A percentile compares a stretch with the other conserved stretches of the same genome.
Conservation (phyloP, 2,888 invertebrate species). For the Lasioglossum zephyrum region DNA sequence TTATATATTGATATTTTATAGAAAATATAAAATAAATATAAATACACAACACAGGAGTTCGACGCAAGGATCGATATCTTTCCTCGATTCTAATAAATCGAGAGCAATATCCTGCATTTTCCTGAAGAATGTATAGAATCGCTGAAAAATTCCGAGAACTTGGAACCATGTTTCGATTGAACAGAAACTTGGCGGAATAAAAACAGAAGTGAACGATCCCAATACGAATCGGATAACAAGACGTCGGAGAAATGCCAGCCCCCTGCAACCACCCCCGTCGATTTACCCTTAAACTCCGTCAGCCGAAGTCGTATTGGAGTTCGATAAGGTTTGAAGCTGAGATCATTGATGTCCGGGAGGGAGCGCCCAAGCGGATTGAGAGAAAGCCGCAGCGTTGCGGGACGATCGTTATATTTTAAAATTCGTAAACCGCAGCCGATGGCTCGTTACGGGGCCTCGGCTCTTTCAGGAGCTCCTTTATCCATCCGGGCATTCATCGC, state of each 20-base stretch:
- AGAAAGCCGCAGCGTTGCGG: not conserved
- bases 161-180: not conserved
- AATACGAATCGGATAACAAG: not conserved
- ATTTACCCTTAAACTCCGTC: not conserved
- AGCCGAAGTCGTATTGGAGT: not conserved
- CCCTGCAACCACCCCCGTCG: not conserved
- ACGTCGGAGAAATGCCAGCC: not conserved
- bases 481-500: constrained; percentile 34
- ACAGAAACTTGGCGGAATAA: no score
- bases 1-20: no score
- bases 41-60: no score
- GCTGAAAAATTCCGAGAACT: not conserved
- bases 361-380: not conserved
- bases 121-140: not conserved
- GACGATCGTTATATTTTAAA: constrained; percentile 1
- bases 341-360: not conserved
- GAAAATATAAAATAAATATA: no score
- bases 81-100: not conserved
- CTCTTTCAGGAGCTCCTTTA: constrained; percentile 15
- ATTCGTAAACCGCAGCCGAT: constrained; percentile 6
- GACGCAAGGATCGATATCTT: no score
- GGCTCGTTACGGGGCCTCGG: not conserved
- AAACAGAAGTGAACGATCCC: no score
- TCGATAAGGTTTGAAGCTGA: not conserved
- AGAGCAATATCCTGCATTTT: not conserved